Evolutionary conservation across 1,140 invertebrate genomes (phyloP), one percentile per base, ranked within the genome.

Genomic region (Drosophila parvula): DNA sequence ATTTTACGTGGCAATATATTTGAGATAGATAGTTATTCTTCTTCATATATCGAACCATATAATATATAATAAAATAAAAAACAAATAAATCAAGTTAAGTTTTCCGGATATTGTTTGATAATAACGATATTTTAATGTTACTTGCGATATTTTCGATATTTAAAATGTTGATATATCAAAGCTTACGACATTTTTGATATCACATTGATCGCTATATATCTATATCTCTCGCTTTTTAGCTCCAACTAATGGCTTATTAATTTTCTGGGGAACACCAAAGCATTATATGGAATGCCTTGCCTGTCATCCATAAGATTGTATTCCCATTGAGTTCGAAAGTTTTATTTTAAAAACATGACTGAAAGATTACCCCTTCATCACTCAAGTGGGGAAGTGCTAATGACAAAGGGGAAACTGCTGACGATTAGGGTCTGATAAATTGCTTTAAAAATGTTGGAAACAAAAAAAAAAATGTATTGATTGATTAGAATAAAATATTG

Each of bases 361-460:
- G 30, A 51, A 51, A 34, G 48, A 50, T 50, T 48, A 30, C 8
- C 27, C 47, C 27, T 30, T 48, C 14, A 30, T n/a, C 27, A 30
- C 14, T 30, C 5, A 48, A 10, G 9, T 48, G 16, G 4, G 14
- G 4, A 48, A 30, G 22, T 14, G 14, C 27, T 48, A 28, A 28
- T 28, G 27, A 48, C 0, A 28, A 48, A 47, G 45, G 14, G 22
- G 27, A n/a, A 11, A 45, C 11, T 7, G 18, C 3, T 12, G 45
- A n/a, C 8, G 44, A 47, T 27, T n/a, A 8, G 10, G 18, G 4
- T 6, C 1, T 5, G 6, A 18, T 1, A 58, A 47, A 45, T 16
- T 10, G 11, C 3, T 14, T 14, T 7, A 8, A 14, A 32, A 48
- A 18, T 9, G 9, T 1, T 9, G 2, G 0, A 9, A 9, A 2